Conservation (phyloP, 2,888 invertebrate species). For the Ophioninae sp. region DNA sequence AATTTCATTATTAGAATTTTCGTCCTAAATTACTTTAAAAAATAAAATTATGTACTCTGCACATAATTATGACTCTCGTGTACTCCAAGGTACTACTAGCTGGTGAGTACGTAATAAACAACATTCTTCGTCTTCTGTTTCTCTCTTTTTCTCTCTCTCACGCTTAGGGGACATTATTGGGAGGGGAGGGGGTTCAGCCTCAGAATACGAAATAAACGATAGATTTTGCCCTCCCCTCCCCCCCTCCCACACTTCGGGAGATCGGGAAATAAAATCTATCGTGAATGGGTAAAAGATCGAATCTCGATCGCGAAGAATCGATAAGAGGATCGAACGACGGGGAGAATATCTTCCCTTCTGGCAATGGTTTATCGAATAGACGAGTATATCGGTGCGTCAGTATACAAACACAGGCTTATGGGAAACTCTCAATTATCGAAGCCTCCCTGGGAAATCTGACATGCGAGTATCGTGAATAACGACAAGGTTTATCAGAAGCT, state of each 20-base stretch:
- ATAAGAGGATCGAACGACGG: constrained; percentile 46
- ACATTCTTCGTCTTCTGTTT: neutral
- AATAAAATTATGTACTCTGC: no score
- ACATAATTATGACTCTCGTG: no score
- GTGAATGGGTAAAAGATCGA: constrained; percentile 62
- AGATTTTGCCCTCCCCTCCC: constrained; percentile 26
- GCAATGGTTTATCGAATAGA: constrained; percentile 44
- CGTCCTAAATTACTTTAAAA: no score
- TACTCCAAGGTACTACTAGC: no score
- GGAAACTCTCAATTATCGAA: constrained; percentile 45
- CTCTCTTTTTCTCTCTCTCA: constrained; percentile 13
- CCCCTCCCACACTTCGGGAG: neutral
- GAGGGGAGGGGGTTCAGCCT: no score
- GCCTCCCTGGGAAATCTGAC: constrained; percentile 7
- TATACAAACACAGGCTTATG: neutral
- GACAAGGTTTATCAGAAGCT: neutral
- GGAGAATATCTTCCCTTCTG: constrained; percentile 29
- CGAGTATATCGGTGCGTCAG: constrained; percentile 30
- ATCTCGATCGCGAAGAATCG: constrained; percentile 58
- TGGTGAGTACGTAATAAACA: no score
- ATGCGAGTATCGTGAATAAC: constrained; percentile 1
- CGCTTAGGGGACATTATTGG: neutral
- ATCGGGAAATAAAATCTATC: constrained; percentile 62
- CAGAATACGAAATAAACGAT: no score
- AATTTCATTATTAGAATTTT: no score